Evolutionary conservation across 2,888 invertebrate genomes (phyloP).

Genomic region (Epinotia nisella): DNA sequence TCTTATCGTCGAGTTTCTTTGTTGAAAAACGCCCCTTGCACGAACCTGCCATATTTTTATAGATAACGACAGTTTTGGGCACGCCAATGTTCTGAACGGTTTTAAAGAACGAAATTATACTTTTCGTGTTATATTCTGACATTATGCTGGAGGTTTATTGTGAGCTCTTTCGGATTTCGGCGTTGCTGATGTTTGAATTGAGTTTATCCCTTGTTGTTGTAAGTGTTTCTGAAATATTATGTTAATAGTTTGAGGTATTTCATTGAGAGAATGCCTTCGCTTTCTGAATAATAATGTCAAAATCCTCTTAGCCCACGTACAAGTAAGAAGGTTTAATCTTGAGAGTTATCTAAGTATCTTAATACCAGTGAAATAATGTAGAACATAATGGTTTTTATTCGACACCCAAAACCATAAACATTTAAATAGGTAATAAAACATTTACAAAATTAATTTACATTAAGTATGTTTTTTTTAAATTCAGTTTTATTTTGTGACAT

Average conservation of each 20-base stretch:
- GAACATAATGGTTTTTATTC: too few species aligned
- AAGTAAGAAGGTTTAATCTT: background rate
- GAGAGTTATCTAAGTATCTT: too few species aligned
- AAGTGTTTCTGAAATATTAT: conserved; percentile 19
- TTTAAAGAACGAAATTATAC: conserved; percentile 33
- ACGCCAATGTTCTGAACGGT: conserved; percentile 45
- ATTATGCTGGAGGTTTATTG: conserved; percentile 10
- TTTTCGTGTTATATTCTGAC: conserved; percentile 31
- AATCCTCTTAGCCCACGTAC: background rate
- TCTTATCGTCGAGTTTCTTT: conserved; percentile 39
- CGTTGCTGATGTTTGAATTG: conserved; percentile 1
- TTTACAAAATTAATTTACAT: too few species aligned
- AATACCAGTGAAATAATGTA: too few species aligned
- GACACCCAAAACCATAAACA: too few species aligned
- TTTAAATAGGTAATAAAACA: too few species aligned
- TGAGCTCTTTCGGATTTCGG: conserved; percentile 14
- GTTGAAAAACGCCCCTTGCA: conserved; percentile 50
- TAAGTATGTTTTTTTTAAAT: too few species aligned
- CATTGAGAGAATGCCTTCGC: conserved; percentile 17
- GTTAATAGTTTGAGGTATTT: conserved; percentile 27
- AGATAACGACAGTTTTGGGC: conserved; percentile 52
- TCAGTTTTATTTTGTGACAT: too few species aligned
- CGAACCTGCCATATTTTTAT: conserved; percentile 53
- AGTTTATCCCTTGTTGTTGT: conserved; percentile 22
- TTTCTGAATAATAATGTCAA: conserved; percentile 8